These are phyloP conservation scores for Spilogale gracilis DNA, from an alignment of 2,113 vertebrate genomes.

Conservation along the genomic window DNA sequence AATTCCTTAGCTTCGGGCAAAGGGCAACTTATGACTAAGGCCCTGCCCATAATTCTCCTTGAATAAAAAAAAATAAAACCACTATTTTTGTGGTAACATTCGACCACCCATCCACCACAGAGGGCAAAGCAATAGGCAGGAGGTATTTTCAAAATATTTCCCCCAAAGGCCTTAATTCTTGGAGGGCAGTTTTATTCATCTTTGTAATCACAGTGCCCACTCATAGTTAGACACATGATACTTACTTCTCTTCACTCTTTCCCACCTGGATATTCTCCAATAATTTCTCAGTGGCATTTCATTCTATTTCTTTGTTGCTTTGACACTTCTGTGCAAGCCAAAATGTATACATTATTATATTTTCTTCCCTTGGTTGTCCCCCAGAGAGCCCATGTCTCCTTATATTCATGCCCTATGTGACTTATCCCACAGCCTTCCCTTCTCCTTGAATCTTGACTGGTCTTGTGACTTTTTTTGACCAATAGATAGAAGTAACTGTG, in stretches of 20 bases:
- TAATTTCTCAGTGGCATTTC: slow-evolving; percentile 43
- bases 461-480: not conserved
- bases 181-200: not conserved
- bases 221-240: not conserved
- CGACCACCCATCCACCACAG: not conserved
- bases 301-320: not conserved
- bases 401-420: not conserved
- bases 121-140: not conserved
- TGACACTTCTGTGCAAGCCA: not conserved
- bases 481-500: not conserved
- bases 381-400: not conserved
- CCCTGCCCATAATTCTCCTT: too few species aligned
- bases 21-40: too few species aligned
- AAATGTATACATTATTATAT: not conserved
- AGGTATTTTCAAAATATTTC: slow-evolving; percentile 35
- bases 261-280: not conserved
- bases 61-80: too few species aligned
- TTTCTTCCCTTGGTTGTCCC: not conserved
- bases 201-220: not conserved
- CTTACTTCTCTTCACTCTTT: not conserved
- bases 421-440: not conserved
- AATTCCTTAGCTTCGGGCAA: too few species aligned
- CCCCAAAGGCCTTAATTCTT: not conserved
- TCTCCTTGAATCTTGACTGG: not conserved
- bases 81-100: not conserved